Evolutionary conservation across 2,113 vertebrate species (phyloP).

Genomic region (Thryonomys swinderianus): DNA sequence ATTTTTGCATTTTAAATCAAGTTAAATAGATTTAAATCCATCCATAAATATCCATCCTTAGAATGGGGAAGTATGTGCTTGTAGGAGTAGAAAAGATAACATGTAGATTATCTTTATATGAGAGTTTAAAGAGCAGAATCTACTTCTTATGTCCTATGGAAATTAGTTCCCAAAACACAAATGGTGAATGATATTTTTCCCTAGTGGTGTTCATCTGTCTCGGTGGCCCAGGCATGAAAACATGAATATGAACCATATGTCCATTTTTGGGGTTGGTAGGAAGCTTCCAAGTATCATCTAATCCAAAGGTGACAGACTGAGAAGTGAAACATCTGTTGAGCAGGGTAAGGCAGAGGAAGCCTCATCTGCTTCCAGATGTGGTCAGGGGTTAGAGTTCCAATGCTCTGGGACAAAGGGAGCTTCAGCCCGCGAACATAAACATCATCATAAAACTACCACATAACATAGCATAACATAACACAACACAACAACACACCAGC

Average conservation of each 20-base stretch:
- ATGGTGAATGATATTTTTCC: not conserved
- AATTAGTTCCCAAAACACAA: not conserved
- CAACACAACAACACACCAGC: not conserved
- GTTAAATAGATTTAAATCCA: not conserved
- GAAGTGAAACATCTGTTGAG: constrained; percentile 23
- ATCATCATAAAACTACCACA: not conserved
- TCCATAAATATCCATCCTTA: not conserved
- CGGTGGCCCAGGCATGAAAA: not conserved
- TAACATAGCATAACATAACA: fast-evolving
- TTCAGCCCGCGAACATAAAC: fast-evolving
- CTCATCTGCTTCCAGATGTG: not conserved
- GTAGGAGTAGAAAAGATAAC: not conserved
- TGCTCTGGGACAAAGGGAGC: not conserved
- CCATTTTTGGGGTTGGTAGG: not conserved
- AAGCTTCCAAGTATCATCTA: not conserved
- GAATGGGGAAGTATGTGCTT: not conserved
- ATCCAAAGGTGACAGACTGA: constrained; percentile 18
- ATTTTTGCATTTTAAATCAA: constrained; percentile 30
- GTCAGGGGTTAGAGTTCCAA: not conserved
- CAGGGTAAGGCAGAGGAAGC: not conserved
- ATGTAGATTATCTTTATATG: not conserved
- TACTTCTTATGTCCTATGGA: not conserved
- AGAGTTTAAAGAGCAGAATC: not conserved
- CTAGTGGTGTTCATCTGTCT: not conserved
- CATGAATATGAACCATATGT: not conserved